These are phyloP conservation scores for Tholera decimalis DNA, from an alignment of 2,888 invertebrate genomes.

Conservation along the genomic window DNA sequence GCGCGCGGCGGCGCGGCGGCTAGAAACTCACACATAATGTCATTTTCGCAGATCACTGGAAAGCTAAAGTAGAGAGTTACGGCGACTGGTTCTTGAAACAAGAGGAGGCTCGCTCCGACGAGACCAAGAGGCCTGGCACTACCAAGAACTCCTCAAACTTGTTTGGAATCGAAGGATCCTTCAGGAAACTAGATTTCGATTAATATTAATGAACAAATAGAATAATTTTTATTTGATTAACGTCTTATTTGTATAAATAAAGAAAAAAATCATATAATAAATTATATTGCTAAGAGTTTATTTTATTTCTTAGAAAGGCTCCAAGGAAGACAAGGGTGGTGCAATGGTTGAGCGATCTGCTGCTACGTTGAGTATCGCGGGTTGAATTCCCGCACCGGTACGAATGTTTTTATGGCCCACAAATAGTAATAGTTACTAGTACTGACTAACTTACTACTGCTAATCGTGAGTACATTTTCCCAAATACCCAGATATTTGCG, in stretches of 20 bases:
- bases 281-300: background rate
- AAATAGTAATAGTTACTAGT: no score
- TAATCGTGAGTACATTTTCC: no score
- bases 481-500: no score
- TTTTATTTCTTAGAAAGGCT: background rate
- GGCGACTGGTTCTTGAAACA: constrained; percentile 71
- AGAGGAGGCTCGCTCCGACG: constrained; percentile 84
- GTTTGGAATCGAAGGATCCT: constrained; percentile 86
- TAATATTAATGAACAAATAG: constrained; percentile 61
- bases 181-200: constrained; percentile 88
- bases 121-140: constrained; percentile 87
- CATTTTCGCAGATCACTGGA: constrained; percentile 72
- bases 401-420: no score
- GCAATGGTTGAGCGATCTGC: no score
- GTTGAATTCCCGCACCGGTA: no score
- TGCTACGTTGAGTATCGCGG: no score
- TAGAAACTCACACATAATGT: constrained; percentile 71
- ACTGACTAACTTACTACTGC: no score
- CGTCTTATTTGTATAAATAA: constrained; percentile 27
- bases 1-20: no score
- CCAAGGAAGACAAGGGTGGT: no score
- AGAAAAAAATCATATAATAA: constrained; percentile 5
- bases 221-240: constrained; percentile 17
- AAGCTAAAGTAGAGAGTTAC: constrained; percentile 80
- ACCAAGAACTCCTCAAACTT: constrained; percentile 73